Evolutionary conservation across 2,888 invertebrate species (phyloP).

Genomic region (Nesidiocoris tenuis): DNA sequence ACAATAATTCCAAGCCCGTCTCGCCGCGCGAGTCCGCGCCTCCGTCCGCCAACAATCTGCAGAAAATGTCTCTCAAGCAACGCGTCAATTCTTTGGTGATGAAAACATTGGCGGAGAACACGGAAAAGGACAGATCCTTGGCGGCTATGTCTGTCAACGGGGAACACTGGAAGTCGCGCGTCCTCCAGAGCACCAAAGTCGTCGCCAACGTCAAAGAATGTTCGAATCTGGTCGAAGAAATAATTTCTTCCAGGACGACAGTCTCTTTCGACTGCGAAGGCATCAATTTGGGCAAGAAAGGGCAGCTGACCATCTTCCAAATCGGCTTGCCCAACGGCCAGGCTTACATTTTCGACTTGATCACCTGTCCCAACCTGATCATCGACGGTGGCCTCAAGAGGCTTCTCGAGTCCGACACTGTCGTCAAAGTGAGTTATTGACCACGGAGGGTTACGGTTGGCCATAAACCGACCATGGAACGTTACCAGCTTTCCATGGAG

Average conservation of each 20-base stretch:
- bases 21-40: conserved; percentile 52
- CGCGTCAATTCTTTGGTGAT: conserved; percentile 84
- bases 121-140: conserved; percentile 61
- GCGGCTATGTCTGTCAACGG: conserved; percentile 56
- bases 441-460: too few species aligned
- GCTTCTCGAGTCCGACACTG: conserved; percentile 75
- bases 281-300: conserved; percentile 85
- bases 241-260: conserved; percentile 51
- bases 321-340: conserved; percentile 79
- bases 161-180: conserved; percentile 77
- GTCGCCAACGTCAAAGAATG: conserved; percentile 78
- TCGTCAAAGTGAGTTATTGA: conserved; percentile 77
- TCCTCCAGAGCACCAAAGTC: conserved; percentile 78
- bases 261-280: conserved; percentile 91
- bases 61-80: conserved; percentile 80
- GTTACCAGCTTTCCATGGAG: too few species aligned
- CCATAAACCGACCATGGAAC: too few species aligned
- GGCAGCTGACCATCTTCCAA: conserved; percentile 82
- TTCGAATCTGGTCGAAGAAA: conserved; percentile 62
- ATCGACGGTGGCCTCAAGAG: conserved; percentile 74
- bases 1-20: conserved; percentile 24
- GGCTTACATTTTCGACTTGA: conserved; percentile 83
- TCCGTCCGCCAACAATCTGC: conserved; percentile 53
- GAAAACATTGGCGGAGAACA: conserved; percentile 86
- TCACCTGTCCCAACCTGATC: conserved; percentile 78